Evolutionary conservation across 2,113 vertebrate genomes (phyloP), one percentile per base, ranked within the genome.

Genomic region (Stigmatopora argus): DNA sequence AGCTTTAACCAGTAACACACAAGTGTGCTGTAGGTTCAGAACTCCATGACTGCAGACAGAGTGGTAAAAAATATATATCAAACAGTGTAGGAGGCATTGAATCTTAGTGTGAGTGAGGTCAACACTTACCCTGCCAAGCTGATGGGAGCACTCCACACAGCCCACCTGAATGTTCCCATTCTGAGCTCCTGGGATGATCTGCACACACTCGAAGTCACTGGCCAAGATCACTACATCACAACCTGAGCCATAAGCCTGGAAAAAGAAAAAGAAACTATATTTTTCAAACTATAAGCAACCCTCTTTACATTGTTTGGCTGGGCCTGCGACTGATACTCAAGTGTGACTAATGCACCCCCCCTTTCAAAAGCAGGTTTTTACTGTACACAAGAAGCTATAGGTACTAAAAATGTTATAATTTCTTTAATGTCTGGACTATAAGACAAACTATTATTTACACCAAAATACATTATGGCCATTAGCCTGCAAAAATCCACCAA

Each of bases 111-210:
- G 67, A 19, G 65, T 70, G 66, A 23, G 66, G 44, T 65, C 55
- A 59, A 74, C 76, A 80, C 94, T 96, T 93, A 99, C 97, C 92
- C 96, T 90, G 88, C 97, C 97, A 79, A 97, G 94, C 74, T 92
- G 94, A 70, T 94, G 92, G 65, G 97, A 97, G 69, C 96, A 98
- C 86, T 98, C 96, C 91, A 99, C 96, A 75, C 96, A 98, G 84
- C 95, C 97, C 90, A 99, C 96, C 87, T 98, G 97, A 79, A 99
- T 98, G 88, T 99, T 99, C 74, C 96, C 97, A 92, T 99, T 94
- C 86, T 98, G 96, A 91, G 97, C 96, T 88, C 97, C 97, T 0
- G 97, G 95, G 89, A 99, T 95, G 82, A 99, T 98, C 83, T 99
- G 97, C 65, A 99, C 97, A 86, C 97, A 98, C 87, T 99, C 97